Base-by-base conservation (phyloP, 2,797 vertebrate species). In the Cyclopterus lumpus region DNA sequence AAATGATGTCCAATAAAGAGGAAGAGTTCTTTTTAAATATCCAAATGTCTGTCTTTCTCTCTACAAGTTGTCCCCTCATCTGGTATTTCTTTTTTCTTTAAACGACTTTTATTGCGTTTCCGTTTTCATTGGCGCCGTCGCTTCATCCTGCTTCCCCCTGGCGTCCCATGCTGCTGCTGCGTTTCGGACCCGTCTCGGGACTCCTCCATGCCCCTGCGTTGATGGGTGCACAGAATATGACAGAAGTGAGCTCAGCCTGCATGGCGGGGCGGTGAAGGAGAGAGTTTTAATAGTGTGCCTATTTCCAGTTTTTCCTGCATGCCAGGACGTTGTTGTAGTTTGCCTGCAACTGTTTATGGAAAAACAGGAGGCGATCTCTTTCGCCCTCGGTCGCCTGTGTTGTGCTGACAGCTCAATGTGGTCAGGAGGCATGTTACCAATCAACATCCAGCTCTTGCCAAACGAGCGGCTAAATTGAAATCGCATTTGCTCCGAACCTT, bases 311-410 rank as follows among this genome's bases (percentile, higher is more conserved):
- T 77, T 73, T 67, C 84, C 84, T 69, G 59, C 71, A 53, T 73
- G 64, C 42, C 18, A 8, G 40, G 54, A 60, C 76, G 77, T 87
- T 89, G 84, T 89, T 90, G 84, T 87, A 90, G 82, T 88, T 51
- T 68, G 6, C 77, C 46, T 88, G 44, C 51, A 79, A 26, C 62
- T 90, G 88, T 90, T 93, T 88, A 90, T 88, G 81, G 86, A 71
- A 82, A 87, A 90, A 90, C 88, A 85, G 62, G 68, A 83, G 73
- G 72, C 24, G 0, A 40, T 64, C 20, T 77, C 40, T 81, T 75
- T 61, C 59, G 36, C 78, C 75, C 66, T 61, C 42, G 57, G 40
- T 83, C 16, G 55, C 73, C 42, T 77, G 54, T 78, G 71, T 81
- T 84, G 38, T 89, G 86, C 89, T 88, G 82, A 89, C 82, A 51